These are phyloP conservation scores for Oreohelix idahoensis DNA, from an alignment of 1,140 invertebrate genomes.

Conservation along the genomic window DNA sequence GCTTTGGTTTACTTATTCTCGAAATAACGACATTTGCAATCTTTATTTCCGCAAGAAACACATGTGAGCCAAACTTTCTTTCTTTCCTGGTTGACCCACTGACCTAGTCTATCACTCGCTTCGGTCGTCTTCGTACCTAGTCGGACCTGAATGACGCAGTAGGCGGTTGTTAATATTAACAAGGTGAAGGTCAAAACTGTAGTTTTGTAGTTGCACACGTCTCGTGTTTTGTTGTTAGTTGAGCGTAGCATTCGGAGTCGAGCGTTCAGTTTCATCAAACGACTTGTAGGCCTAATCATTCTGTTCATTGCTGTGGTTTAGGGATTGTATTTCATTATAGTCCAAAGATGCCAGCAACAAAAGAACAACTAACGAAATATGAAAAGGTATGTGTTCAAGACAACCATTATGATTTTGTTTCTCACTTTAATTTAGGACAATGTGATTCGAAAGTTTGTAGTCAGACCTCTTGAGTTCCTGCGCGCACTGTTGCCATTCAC, in stretches of 20 bases:
- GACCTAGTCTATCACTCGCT: background rate
- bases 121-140: slow-evolving; percentile 5
- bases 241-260: background rate
- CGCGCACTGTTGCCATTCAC: too few species aligned
- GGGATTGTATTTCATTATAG: background rate
- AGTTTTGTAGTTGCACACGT: slow-evolving; percentile 10
- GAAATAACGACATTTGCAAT: too few species aligned
- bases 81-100: too few species aligned
- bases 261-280: too few species aligned
- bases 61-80: slow-evolving; percentile 4
- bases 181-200: background rate
- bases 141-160: background rate
- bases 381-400: slow-evolving; percentile 50
- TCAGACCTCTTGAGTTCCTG: too few species aligned
- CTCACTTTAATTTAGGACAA: too few species aligned
- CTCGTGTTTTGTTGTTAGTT: background rate
- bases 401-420: too few species aligned
- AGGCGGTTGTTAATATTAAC: background rate
- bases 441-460: too few species aligned
- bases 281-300: too few species aligned
- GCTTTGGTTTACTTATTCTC: too few species aligned
- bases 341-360: slow-evolving; percentile 53
- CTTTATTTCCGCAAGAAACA: background rate
- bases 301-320: background rate
- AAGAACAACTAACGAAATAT: slow-evolving; percentile 58